Base-by-base conservation (phyloP, 1,140 invertebrate species). In the Drosophila teissieri region DNA sequence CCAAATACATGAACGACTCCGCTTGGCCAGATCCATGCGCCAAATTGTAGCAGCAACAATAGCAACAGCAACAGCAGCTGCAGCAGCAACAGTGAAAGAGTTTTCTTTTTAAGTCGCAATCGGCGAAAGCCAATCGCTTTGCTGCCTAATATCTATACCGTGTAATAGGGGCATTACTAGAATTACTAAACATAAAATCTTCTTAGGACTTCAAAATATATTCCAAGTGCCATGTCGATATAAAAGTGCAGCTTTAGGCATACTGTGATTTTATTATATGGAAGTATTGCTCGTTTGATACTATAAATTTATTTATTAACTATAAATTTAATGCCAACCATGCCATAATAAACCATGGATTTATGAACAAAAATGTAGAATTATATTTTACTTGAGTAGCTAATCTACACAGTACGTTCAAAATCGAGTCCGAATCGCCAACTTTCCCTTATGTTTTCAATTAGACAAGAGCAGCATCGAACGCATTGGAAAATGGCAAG, bases 1-100 rank as follows among this genome's bases (percentile, higher is more conserved):
- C 75, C 73, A 75, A 79, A 91, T 91, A 91, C 83, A 91, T 91
- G 88, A 78, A 88, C 82, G 64, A 78, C 84, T 75, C 73, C 37
- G 73, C 73, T 80, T 70, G 65, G 55, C 49, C 84, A 89, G 76
- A 82, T 88, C 88, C 91, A 88, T 90, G 88, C 88, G 83, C 80
- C 88, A 91, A 91, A 91, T 80, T 83, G 82, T 69, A 82, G 62
- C 61, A 80, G 51, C 51, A 73, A 56, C 61, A 58, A 42, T 46
- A 51, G 51, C 39, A 56, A 36, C 42, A 73, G 36, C 67, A 72
- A 12, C 44, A 48, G 56, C 48, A 39, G 37, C 36, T 14, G 52
- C 58, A 63, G 14, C 48, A 65, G 53, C 55, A 60, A 46, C 39
- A 57, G 73, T 46, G 49, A 56, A 73, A 58, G 48, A 56, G 31